These are phyloP conservation scores for Aleiodes leptofemur DNA, from an alignment of 2,888 invertebrate species.

Conservation along the genomic window DNA sequence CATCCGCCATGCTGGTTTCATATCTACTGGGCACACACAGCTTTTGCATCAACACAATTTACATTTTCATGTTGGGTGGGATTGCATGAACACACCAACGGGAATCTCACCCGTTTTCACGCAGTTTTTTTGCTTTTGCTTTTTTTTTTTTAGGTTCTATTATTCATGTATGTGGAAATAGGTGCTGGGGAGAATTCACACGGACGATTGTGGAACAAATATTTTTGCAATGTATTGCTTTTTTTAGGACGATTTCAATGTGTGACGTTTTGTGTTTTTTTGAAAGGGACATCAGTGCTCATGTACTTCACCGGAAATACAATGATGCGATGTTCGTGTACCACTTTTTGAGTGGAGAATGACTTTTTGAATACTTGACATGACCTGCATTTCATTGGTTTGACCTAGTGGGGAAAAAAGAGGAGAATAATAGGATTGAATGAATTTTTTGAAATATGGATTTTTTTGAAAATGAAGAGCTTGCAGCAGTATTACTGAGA, in stretches of 20 bases:
- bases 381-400: background rate
- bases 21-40: slow-evolving; percentile 66
- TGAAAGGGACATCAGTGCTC: slow-evolving; percentile 15
- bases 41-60: slow-evolving; percentile 68
- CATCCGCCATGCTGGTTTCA: slow-evolving; percentile 74
- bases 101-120: background rate
- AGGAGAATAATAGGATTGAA: background rate
- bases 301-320: slow-evolving; percentile 37
- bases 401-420: too few species aligned
- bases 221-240: slow-evolving; percentile 4
- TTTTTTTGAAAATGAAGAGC: too few species aligned
- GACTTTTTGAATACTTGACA: background rate
- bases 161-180: background rate
- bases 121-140: background rate
- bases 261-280: background rate
- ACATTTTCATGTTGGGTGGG: slow-evolving; percentile 32
- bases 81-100: background rate
- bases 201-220: background rate
- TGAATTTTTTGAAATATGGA: background rate
- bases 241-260: background rate
- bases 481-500: too few species aligned
- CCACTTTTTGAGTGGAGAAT: slow-evolving; percentile 11
- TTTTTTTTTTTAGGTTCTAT: background rate
- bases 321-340: slow-evolving; percentile 27
- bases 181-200: background rate